Conservation (phyloP, 2,113 vertebrate genomes). For the Cyprinodon tularosa region DNA sequence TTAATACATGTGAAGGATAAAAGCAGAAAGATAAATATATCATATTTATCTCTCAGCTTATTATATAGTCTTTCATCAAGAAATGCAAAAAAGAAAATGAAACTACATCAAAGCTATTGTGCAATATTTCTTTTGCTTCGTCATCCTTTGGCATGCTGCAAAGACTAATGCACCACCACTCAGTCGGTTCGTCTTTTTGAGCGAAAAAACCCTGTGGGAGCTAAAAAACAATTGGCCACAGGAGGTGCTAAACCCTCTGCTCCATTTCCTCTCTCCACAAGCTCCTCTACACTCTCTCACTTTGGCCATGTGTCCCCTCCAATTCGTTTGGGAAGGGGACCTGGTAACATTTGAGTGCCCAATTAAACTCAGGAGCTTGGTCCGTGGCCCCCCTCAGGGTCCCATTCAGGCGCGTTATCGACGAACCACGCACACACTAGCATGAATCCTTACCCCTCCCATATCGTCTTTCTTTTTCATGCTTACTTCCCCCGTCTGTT, state of each 20-base stretch:
- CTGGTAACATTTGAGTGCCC: constrained; percentile 79
- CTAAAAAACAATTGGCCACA: constrained; percentile 68
- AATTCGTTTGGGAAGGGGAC: constrained; percentile 71
- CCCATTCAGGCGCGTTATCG: constrained; percentile 70
- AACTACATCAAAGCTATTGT: constrained; percentile 5
- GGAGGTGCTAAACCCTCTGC: constrained; percentile 81
- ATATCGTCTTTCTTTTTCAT: constrained; percentile 59
- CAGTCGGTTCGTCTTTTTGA: constrained; percentile 37
- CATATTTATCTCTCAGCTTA: neutral
- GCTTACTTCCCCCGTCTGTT: constrained; percentile 68
- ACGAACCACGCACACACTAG: constrained; percentile 45
- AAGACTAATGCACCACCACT: constrained; percentile 66
- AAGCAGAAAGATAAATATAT: neutral
- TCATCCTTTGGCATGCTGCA: constrained; percentile 66
- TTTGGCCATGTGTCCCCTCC: constrained; percentile 75
- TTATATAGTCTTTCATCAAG: neutral
- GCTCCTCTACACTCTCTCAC: constrained; percentile 62
- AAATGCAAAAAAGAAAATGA: constrained; percentile 26
- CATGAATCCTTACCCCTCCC: constrained; percentile 35
- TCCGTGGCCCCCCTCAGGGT: constrained; percentile 58
- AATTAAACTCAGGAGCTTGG: constrained; percentile 79
- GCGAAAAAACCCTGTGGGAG: constrained; percentile 61
- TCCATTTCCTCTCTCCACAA: constrained; percentile 79
- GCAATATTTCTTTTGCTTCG: constrained; percentile 71
- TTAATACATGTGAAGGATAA: neutral